Evolutionary conservation across 2,113 vertebrate genomes (phyloP).

Genomic region (Phyllostomus discolor): DNA sequence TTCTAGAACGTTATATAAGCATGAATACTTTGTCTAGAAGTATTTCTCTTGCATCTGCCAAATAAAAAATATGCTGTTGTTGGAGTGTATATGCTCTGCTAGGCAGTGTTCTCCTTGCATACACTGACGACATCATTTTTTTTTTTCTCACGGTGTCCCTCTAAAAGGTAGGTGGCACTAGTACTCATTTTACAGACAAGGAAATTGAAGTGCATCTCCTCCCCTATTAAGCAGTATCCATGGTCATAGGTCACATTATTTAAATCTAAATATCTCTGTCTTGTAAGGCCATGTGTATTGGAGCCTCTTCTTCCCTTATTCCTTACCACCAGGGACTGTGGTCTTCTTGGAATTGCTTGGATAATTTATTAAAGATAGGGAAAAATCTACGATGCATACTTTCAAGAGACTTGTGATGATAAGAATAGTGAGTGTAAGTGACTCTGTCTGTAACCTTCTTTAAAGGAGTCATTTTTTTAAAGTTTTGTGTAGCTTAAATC

Average conservation of each 20-base stretch:
- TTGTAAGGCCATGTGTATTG: background rate
- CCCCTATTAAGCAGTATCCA: background rate
- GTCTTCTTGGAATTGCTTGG: background rate
- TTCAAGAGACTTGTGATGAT: background rate
- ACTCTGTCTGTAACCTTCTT: background rate
- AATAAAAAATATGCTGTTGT: background rate
- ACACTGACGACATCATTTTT: background rate
- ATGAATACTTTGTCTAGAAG: background rate
- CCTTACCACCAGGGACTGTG: background rate
- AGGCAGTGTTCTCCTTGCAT: background rate
- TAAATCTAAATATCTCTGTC: background rate
- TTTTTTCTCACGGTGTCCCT: background rate
- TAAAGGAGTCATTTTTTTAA: background rate
- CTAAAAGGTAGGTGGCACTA: background rate
- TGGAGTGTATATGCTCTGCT: background rate
- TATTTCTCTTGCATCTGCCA: slow-evolving; percentile 2
- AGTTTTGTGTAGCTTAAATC: background rate
- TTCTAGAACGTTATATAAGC: slow-evolving; percentile 14
- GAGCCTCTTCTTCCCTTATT: background rate
- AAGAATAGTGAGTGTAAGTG: background rate
- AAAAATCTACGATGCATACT: background rate
- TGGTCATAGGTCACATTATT: background rate
- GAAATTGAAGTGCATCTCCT: background rate
- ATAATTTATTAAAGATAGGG: slow-evolving; percentile 16
- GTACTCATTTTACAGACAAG: background rate